Base-by-base conservation (phyloP, 92 coral and sea anemone species). In the Paragorgia papillata region DNA sequence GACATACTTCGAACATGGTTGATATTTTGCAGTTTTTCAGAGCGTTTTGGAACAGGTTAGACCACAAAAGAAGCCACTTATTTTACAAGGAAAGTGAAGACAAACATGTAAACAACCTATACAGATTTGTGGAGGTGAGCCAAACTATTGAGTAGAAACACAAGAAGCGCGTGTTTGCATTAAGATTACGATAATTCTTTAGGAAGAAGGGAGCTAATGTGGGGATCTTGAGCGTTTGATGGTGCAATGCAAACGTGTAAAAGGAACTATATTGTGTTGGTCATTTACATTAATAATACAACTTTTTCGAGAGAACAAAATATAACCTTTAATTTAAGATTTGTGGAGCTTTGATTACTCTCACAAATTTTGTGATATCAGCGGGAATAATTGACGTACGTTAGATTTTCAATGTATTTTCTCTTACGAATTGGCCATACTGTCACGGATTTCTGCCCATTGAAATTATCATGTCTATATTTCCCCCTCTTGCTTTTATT, bases 91-190 rank as follows among this genome's bases (percentile, higher is more conserved):
- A 25, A 61, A 61, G 31, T 57, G 63, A 61, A 61, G 67, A 25
- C 67, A 4, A 51, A 61, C 67, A 25, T 31, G 40, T 61, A 3
- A 61, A 61, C 67, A 25, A 7, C 14, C 37, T 61, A 61, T 28
- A 61, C 67, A 61, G 67, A 61, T 61, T 61, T 61, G 67, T 61
- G 67, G 67, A 61, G 67, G 40, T 61, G 17, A n/a, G 12, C 39
- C 35, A 21, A 25, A 61, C 1, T 25, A 29, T 31, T 7, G 4
- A 15, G 67, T 10, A 6, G 67, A 25, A 61, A 31, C 43, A 4
- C 67, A 61, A 61, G 27, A n/a, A 61, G 29, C 15, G 21, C 40
- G 70, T 63, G 70, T 63, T 63, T 63, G 49, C 70, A 32, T 32
- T 19, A 9, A 63, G 2, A 32, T 63, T 18, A 10, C 50, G 27